Evolutionary conservation across 2,113 vertebrate genomes (phyloP).

Genomic region (Grallaria varia): DNA sequence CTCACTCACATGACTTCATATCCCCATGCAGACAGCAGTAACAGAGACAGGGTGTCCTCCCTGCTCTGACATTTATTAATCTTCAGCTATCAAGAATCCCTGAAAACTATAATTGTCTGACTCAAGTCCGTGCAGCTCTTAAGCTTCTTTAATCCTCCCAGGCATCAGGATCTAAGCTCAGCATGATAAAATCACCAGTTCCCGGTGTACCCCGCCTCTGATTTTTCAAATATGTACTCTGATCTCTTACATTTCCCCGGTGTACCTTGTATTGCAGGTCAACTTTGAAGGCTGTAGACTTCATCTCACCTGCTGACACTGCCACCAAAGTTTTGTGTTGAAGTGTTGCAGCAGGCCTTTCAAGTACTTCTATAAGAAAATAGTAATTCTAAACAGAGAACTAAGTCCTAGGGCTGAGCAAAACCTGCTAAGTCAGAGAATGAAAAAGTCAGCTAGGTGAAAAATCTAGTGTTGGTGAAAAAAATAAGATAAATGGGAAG

Average conservation of each 20-base stretch:
- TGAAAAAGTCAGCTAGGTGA: not conserved
- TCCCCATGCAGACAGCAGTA: not conserved
- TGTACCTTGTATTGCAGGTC: not conserved
- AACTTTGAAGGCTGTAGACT: not conserved
- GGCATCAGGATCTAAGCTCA: not conserved
- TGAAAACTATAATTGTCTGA: not conserved
- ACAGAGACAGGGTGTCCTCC: not conserved
- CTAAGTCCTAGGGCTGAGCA: not conserved
- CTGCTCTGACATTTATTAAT: not conserved
- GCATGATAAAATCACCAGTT: not conserved
- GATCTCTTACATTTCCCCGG: not conserved
- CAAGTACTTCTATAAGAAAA: not conserved
- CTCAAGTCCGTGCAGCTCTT: not conserved
- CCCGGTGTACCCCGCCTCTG: not conserved
- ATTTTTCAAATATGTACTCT: not conserved
- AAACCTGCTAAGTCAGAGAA: not conserved
- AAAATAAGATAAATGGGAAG: not conserved
- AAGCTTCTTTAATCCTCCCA: not conserved
- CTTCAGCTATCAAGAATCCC: not conserved
- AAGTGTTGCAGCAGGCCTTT: not conserved
- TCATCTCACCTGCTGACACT: not conserved
- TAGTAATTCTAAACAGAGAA: not conserved
- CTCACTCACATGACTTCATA: accelerated
- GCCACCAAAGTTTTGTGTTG: not conserved
- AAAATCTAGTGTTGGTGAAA: not conserved